phyloP scores from a whole-genome alignment of 2,113 vertebrate species.

The Ochotona curzoniae region DNA sequence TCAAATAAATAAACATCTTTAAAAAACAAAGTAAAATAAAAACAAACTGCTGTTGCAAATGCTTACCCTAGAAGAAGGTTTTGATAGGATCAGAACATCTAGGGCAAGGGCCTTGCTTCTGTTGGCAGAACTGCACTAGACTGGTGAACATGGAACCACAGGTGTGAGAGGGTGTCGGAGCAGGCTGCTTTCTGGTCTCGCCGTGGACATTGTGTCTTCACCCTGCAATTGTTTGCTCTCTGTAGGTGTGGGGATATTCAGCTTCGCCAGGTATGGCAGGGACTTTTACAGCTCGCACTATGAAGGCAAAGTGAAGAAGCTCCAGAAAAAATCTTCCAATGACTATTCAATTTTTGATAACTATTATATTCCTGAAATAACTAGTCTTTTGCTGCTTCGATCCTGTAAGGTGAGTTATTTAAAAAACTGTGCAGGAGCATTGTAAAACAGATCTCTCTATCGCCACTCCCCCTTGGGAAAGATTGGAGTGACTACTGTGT shows the following conservation, averaged over 20 bases:
- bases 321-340: constrained; percentile 57
- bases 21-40: too few species aligned
- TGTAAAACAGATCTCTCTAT: background rate
- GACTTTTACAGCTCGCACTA: constrained; percentile 87
- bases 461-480: too few species aligned
- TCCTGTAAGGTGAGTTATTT: constrained; percentile 83
- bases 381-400: constrained; percentile 84
- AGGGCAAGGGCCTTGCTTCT: background rate
- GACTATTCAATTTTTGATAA: constrained; percentile 86
- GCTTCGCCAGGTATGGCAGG: constrained; percentile 90
- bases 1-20: too few species aligned
- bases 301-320: constrained; percentile 85
- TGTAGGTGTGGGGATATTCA: constrained; percentile 91
- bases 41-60: too few species aligned
- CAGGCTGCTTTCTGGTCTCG: background rate
- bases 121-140: background rate
- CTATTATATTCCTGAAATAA: constrained; percentile 85
- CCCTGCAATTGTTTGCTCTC: background rate
- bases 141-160: accelerated
- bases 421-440: background rate
- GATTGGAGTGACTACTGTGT: too few species aligned
- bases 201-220: background rate
- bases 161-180: background rate
- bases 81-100: background rate
- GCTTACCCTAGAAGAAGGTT: too few species aligned